Conservation (phyloP, 2,113 vertebrate genomes). For the Tetraodon nigroviridis region DNA sequence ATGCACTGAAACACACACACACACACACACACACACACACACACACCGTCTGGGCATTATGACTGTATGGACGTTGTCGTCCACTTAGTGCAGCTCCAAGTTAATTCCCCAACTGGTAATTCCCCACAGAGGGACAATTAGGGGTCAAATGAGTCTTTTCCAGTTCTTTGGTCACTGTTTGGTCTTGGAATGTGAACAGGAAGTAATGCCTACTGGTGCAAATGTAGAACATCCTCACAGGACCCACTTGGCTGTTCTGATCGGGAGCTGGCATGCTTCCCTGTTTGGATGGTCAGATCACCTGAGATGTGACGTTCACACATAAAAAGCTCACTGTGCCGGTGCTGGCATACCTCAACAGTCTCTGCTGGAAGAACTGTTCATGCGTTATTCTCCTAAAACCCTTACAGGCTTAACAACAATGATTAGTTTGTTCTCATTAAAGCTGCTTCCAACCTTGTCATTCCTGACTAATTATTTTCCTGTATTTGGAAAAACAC, state of each 20-base stretch:
- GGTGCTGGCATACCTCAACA: too few species aligned
- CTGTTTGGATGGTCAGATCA: constrained; percentile 1
- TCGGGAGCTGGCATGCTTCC: background rate
- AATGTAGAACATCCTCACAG: background rate
- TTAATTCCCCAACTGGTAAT: background rate
- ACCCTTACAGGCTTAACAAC: constrained; percentile 24
- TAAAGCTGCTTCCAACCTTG: constrained; percentile 17
- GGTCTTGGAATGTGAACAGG: constrained; percentile 16
- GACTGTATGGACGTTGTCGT: constrained; percentile 47
- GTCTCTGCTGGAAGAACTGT: constrained; percentile 2
- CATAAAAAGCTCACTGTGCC: background rate
- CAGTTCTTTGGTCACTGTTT: constrained; percentile 31
- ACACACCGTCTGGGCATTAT: constrained; percentile 12
- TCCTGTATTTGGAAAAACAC: background rate
- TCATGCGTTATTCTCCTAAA: constrained; percentile 22
- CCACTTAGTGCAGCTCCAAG: background rate
- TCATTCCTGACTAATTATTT: constrained; percentile 17
- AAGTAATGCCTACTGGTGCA: background rate
- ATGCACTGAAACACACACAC: too few species aligned
- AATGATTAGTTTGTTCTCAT: constrained; percentile 21
- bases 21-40: too few species aligned
- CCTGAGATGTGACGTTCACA: background rate
- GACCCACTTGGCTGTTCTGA: background rate
- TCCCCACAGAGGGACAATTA: constrained; percentile 1
- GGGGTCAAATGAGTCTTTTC: constrained; percentile 8